Base-by-base conservation (phyloP, 2,888 invertebrate species). In the Pseudoips prasinana region DNA sequence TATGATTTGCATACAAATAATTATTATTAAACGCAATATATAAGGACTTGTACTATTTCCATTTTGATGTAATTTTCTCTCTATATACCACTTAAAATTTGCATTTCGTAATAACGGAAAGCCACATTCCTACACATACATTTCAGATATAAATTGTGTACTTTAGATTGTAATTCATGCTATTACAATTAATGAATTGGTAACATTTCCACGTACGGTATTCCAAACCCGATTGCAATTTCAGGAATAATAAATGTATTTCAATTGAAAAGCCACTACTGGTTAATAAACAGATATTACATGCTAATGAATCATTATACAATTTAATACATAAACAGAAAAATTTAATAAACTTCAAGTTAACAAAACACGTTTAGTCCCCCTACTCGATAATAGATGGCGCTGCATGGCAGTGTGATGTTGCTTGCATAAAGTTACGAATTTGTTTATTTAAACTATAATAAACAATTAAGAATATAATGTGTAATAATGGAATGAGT, bases 301-400 rank as follows among this genome's bases (percentile, higher is more conserved):
- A 3, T 14, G 5, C 5, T 14, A 14, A n/a, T n/a, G n/a, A n/a
- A n/a, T n/a, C n/a, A n/a, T n/a, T n/a, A n/a, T n/a, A n/a, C n/a
- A n/a, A n/a, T n/a, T n/a, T n/a, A n/a, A n/a, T n/a, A n/a, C n/a
- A n/a, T n/a, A n/a, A n/a, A n/a, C n/a, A n/a, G n/a, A n/a, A n/a
- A n/a, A n/a, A n/a, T n/a, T n/a, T n/a, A n/a, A n/a, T n/a, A n/a
- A n/a, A n/a, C n/a, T n/a, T n/a, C n/a, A n/a, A n/a, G n/a, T n/a
- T n/a, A n/a, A n/a, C n/a, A n/a, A n/a, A 23, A 27, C 4, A 33
- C 29, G 9, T 29, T 37, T 52, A 36, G 53, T 46, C 28, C 17
- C 8, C 35, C 52, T 53, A 57, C 22, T 57, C 40, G 28, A 10
- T 35, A 23, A 27, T 8, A 49, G 57, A 53, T 57, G 57, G 61